Percentiles rank a stretch among this genome's conserved stretches.
Conservation (phyloP, 1,140 invertebrate species). For the Drosophila biarmipes region DNA sequence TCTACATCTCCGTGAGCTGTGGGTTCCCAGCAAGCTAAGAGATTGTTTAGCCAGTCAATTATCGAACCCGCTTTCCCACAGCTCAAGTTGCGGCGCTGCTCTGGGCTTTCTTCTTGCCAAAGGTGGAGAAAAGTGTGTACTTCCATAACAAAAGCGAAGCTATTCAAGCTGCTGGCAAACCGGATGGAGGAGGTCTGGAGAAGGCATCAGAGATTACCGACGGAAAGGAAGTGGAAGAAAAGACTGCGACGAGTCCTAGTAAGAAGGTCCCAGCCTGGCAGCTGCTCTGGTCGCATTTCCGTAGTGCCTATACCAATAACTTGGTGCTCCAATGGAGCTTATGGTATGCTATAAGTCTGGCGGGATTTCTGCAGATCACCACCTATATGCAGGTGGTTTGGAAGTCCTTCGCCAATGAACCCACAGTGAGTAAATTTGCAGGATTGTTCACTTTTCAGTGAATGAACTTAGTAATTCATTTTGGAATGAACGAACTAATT, state of each 20-base stretch:
- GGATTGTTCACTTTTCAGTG: not conserved
- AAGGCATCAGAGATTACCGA: slow-evolving; percentile 1
- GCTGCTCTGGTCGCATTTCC: slow-evolving; percentile 89
- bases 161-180: not conserved
- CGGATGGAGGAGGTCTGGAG: not conserved
- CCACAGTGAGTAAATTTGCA: slow-evolving; percentile 31
- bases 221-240: not conserved
- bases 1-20: slow-evolving; percentile 89
- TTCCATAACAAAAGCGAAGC: slow-evolving; percentile 87
- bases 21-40: slow-evolving; percentile 40
- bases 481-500: no score
- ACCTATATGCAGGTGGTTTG: slow-evolving; percentile 93
- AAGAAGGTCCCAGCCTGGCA: not conserved
- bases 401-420: slow-evolving; percentile 85
- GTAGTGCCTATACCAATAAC: slow-evolving; percentile 88
- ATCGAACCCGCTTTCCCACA: slow-evolving; percentile 68
- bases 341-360: slow-evolving; percentile 92
- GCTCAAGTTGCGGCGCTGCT: slow-evolving; percentile 89
- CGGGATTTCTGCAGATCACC: slow-evolving; percentile 91
- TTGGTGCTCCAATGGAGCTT: slow-evolving; percentile 94
- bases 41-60: not conserved
- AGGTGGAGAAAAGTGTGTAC: slow-evolving; percentile 91
- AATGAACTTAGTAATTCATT: no score
- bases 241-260: not conserved
- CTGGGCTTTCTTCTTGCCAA: slow-evolving; percentile 91